A percentile compares a stretch with the other conserved stretches of the same genome.
Conservation (phyloP, 2,888 invertebrate species). For the Oscheius sp. region DNA sequence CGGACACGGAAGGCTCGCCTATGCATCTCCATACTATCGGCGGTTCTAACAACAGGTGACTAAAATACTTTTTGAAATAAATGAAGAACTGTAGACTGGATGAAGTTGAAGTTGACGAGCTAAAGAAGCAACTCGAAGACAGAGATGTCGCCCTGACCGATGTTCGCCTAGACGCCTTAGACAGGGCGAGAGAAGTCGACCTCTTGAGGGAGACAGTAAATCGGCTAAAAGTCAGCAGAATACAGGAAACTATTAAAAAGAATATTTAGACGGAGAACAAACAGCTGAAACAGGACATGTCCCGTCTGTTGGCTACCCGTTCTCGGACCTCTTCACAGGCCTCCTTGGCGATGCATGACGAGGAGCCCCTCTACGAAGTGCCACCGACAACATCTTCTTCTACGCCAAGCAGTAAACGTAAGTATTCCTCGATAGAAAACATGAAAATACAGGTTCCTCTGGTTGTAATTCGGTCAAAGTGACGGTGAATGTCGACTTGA, state of each 20-base stretch:
- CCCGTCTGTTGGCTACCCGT: conserved; percentile 78
- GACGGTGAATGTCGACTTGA: conserved; percentile 61
- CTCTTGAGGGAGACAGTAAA: conserved; percentile 94
- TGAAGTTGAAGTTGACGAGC: conserved; percentile 65
- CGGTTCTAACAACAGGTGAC: conserved; percentile 31
- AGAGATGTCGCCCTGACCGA: conserved; percentile 96
- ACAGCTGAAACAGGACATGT: conserved; percentile 94
- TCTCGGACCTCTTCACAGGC: conserved; percentile 66
- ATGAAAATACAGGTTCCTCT: conserved; percentile 46
- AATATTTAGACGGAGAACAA: conserved; percentile 88
- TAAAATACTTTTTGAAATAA: neutral
- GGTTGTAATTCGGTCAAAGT: conserved; percentile 57
- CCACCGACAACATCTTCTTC: conserved; percentile 45
- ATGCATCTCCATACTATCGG: conserved; percentile 41
- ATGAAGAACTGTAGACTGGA: conserved; percentile 42
- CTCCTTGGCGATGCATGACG: conserved; percentile 60
- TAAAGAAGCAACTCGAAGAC: conserved; percentile 91
- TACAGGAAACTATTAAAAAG: neutral
- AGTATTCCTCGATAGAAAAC: neutral
- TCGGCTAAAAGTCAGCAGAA: conserved; percentile 85
- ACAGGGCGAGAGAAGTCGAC: conserved; percentile 95
- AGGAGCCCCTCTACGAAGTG: conserved; percentile 63
- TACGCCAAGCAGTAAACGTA: conserved; percentile 37
- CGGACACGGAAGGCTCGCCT: conserved; percentile 76
- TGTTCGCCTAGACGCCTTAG: conserved; percentile 87